Evolutionary conservation across 1,140 invertebrate species (phyloP), one percentile per base, ranked within the genome.

Genomic region (Drosophila ohnishii): DNA sequence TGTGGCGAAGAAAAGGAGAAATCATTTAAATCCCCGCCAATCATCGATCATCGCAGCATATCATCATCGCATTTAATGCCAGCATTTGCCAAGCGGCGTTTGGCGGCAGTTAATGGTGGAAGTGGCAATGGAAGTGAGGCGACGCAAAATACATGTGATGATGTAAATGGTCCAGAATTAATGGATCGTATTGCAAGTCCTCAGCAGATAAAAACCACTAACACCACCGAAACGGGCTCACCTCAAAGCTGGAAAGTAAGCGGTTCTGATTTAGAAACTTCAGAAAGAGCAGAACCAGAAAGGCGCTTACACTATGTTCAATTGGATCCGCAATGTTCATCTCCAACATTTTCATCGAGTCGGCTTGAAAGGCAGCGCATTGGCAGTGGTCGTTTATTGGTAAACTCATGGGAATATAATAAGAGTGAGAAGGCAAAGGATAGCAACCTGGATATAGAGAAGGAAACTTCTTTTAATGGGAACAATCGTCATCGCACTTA

Each of bases 321-420:
- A 28, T 16, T 30, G 22, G 67, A 80, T 30, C 10, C 50, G 32
- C 55, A 67, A 44, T 57, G 34, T 11, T 59, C 64, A 37, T 53
- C 64, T 6, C 79, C 80, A 10, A 79, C 84, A 37, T 66, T 71
- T 48, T 63, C 56, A 8, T 30, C 53, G 5, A 51, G 61, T 3
- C 64, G 76, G 1, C 75, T 92, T 42, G 92, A 92, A 32, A 92
- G 95, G 37, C 51, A 55, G 8, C 93, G 95, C 40, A 96, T 96
- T 75, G 95, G 95, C 2, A 96, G 95, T 90, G 95, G 95, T 5
- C 93, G 96, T 5, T 94, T 96, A 16, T 90, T 95, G 93, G 93
- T 63, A 84, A 90, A 55, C 51, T 55, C 51, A 78, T 95, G 93
- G 94, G 94, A 94, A 76, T 93, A 92, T 63, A 92, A 37, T n/a